Conservation (phyloP, 37 sponge, comb jelly and placozoan species). For the Agelas oroides region DNA sequence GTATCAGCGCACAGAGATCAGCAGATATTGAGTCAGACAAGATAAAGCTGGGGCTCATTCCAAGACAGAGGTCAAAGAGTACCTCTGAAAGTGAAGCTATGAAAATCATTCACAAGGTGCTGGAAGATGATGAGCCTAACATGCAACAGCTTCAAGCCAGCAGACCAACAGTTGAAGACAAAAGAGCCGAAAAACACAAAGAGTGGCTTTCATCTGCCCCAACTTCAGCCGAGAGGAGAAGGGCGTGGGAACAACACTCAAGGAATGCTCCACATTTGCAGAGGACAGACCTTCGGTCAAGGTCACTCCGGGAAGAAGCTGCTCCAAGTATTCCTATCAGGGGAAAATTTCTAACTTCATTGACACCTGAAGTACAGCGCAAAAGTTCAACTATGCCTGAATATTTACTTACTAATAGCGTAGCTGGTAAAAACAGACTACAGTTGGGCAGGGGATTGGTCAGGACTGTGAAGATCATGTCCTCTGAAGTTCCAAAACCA, state of each 20-base stretch:
- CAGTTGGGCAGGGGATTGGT: conserved; percentile 3
- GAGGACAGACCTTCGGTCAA: conserved; percentile 8
- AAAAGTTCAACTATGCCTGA: conserved; percentile 57
- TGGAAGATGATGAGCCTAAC: background rate
- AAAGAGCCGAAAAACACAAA: conserved; percentile 18
- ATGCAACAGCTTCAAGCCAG: background rate
- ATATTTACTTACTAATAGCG: background rate
- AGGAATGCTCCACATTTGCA: background rate
- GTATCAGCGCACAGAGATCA: background rate
- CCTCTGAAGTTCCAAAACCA: conserved; percentile 35
- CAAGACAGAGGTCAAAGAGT: background rate
- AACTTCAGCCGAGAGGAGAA: conserved; percentile 36
- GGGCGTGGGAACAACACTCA: conserved; percentile 26
- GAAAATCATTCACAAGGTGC: conserved; percentile 16
- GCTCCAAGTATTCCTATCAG: background rate
- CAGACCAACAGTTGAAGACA: background rate
- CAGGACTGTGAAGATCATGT: conserved; percentile 34
- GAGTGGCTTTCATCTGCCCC: conserved; percentile 43
- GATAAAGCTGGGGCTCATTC: conserved; percentile 41
- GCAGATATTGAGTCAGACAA: conserved; percentile 38
- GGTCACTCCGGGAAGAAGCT: background rate
- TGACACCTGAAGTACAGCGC: conserved; percentile 23
- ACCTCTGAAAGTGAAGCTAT: conserved; percentile 23
- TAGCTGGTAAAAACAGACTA: background rate
- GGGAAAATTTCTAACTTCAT: background rate